Conservation (phyloP, 2,113 vertebrate genomes). For the Sorex araneus region DNA sequence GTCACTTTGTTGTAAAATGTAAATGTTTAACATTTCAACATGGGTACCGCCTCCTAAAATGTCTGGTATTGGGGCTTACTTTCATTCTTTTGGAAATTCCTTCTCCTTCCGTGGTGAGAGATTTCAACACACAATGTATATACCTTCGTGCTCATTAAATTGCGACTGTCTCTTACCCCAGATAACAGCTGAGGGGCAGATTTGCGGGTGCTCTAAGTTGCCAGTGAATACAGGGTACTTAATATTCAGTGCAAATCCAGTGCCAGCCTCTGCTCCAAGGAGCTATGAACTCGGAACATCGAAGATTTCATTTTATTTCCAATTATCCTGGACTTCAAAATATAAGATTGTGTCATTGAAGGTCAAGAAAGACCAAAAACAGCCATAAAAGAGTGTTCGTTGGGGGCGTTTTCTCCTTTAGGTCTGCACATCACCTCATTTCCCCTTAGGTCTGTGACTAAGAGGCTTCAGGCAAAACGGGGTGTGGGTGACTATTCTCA, state of each 20-base stretch:
- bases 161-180: constrained; percentile 45
- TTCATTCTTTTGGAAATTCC: constrained; percentile 72
- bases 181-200: constrained; percentile 44
- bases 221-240: constrained; percentile 70
- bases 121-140: constrained; percentile 51
- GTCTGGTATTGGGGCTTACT: not conserved
- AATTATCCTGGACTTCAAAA: constrained; percentile 72
- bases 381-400: constrained; percentile 49
- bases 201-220: constrained; percentile 45
- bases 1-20: constrained; percentile 74
- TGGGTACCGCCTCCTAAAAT: constrained; percentile 66
- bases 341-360: constrained; percentile 52
- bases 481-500: not conserved
- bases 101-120: constrained; percentile 63
- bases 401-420: not conserved
- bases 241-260: constrained; percentile 46
- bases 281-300: constrained; percentile 59
- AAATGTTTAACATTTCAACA: constrained; percentile 78
- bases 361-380: constrained; percentile 77
- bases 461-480: not conserved
- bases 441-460: not conserved
- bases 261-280: constrained; percentile 62
- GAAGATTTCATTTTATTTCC: constrained; percentile 77
- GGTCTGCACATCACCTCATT: constrained; percentile 34
- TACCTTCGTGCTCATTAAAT: constrained; percentile 27